Evolutionary conservation across 2,113 vertebrate genomes (phyloP).

Genomic region (Cochlearius cochlearius): DNA sequence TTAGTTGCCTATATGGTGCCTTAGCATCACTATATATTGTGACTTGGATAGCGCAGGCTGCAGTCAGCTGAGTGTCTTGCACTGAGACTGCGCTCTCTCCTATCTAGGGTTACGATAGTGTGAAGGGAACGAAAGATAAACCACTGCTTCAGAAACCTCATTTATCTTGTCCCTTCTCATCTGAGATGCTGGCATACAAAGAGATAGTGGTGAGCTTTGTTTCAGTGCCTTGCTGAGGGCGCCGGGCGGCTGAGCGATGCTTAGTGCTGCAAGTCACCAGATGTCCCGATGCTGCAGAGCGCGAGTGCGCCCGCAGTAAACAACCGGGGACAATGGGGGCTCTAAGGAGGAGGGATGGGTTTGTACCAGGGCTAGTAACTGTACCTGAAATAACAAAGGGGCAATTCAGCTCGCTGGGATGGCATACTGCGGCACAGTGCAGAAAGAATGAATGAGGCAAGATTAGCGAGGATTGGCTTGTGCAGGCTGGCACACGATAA

Average conservation of each 20-base stretch:
- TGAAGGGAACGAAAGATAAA: not conserved
- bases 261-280: constrained; percentile 47
- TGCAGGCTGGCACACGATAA: constrained; percentile 35
- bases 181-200: not conserved
- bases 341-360: constrained; percentile 5
- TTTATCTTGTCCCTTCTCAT: not conserved
- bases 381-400: constrained; percentile 55
- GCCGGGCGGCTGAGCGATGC: not conserved
- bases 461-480: constrained; percentile 40
- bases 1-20: not conserved
- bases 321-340: constrained; percentile 48
- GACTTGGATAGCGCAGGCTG: not conserved
- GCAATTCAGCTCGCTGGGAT: not conserved
- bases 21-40: not conserved
- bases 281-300: not conserved
- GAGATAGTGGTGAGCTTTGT: constrained; percentile 38
- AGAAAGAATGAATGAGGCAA: not conserved
- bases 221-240: not conserved
- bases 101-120: not conserved
- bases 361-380: constrained; percentile 57
- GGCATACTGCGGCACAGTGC: not conserved
- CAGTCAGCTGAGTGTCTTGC: not conserved
- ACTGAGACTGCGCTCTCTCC: not conserved
- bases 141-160: not conserved
- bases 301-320: constrained; percentile 8